phyloP scores from a whole-genome alignment of 2,888 invertebrate species.

The Papilio protenor region DNA sequence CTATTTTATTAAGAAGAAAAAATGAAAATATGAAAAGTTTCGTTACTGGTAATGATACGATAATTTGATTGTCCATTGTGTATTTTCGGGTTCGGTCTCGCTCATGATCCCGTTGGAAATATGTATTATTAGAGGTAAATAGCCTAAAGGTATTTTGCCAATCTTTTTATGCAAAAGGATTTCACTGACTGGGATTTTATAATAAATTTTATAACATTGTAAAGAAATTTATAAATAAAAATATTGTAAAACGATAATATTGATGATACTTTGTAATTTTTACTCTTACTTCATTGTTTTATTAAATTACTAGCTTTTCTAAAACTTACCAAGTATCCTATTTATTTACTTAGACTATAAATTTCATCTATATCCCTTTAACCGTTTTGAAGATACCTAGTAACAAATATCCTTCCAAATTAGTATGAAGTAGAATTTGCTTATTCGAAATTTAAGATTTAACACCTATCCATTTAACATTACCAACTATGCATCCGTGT shows the following conservation, averaged over 20 bases:
- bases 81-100: constrained; percentile 74
- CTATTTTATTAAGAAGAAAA: constrained; percentile 43
- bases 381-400: too few species aligned
- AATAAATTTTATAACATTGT: constrained; percentile 4
- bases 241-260: not conserved
- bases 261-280: not conserved
- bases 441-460: too few species aligned
- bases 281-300: not conserved
- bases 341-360: too few species aligned
- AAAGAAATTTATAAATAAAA: not conserved
- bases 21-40: constrained; percentile 57
- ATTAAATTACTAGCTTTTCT: too few species aligned
- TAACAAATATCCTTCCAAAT: too few species aligned
- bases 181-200: constrained; percentile 12
- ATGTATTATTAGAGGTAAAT: constrained; percentile 81
- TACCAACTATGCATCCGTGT: too few species aligned
- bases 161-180: constrained; percentile 67
- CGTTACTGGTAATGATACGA: constrained; percentile 72
- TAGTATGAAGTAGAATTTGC: too few species aligned
- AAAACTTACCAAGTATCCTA: too few species aligned
- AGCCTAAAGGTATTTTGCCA: constrained; percentile 72
- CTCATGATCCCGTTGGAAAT: constrained; percentile 72
- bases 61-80: constrained; percentile 81
- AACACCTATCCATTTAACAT: too few species aligned
- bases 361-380: too few species aligned